Conservation (phyloP, 2,888 invertebrate species). For the Mamestra brassicae region DNA sequence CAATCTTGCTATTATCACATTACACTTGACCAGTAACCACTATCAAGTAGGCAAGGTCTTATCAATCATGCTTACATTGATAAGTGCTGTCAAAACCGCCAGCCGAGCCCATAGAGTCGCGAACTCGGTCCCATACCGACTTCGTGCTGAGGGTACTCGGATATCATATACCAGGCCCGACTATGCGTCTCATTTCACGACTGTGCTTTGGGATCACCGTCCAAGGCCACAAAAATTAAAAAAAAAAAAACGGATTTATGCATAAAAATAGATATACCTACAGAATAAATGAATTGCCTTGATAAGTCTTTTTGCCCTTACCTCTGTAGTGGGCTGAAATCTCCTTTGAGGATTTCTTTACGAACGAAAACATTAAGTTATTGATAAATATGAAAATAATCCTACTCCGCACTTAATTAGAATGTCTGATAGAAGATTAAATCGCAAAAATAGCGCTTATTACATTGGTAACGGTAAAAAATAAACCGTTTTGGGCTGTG, state of each 20-base stretch:
- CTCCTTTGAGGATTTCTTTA: neutral
- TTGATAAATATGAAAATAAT: neutral
- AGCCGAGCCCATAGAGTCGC: conserved; percentile 90
- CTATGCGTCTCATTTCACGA: conserved; percentile 87
- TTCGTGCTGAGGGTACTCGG: conserved; percentile 90
- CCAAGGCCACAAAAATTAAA: conserved; percentile 80
- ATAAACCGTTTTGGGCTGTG: conserved; percentile 6
- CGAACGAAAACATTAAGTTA: neutral
- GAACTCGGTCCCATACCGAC: conserved; percentile 80
- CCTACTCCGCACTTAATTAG: neutral
- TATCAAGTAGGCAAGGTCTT: conserved; percentile 34
- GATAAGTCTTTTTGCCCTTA: neutral
- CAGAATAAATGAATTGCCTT: neutral
- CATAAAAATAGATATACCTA: neutral
- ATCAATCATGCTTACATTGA: conserved; percentile 35
- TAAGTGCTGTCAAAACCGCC: conserved; percentile 36
- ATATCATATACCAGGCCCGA: conserved; percentile 83
- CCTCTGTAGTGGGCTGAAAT: neutral
- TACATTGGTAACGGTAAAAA: conserved; percentile 2
- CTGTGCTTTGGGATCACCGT: conserved; percentile 88
- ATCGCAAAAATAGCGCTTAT: conserved; percentile 1
- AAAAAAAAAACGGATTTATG: neutral
- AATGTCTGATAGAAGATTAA: neutral
- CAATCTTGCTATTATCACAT: conserved; percentile 25
- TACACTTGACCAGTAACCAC: conserved; percentile 29